Percentiles rank a stretch among this genome's conserved stretches.
These are phyloP conservation scores for Spilosoma lubricipeda DNA, from an alignment of 2,888 invertebrate species.

Conservation along the genomic window DNA sequence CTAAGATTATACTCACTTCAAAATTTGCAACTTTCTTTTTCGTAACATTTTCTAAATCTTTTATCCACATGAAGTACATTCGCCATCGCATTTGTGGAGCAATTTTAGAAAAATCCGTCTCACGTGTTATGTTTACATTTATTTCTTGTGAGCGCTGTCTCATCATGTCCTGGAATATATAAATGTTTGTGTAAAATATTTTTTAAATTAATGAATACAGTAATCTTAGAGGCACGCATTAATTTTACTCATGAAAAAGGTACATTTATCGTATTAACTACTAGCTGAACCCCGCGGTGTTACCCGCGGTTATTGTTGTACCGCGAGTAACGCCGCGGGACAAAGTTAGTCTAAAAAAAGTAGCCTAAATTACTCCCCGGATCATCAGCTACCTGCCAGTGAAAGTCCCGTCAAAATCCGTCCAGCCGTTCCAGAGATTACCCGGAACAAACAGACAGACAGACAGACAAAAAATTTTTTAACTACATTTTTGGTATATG, in stretches of 20 bases:
- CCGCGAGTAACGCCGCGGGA: too few relatives aligned
- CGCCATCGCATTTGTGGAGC: slow-evolving; percentile 64
- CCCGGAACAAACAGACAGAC: too few relatives aligned
- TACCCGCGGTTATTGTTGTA: too few relatives aligned
- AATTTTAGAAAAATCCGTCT: slow-evolving; percentile 44
- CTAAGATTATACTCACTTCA: slow-evolving; percentile 56
- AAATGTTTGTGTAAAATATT: background rate
- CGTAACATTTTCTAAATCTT: slow-evolving; percentile 37
- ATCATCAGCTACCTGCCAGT: too few relatives aligned
- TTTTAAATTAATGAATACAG: background rate
- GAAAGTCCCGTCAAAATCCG: too few relatives aligned
- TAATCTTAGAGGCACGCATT: background rate
- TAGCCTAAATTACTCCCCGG: too few relatives aligned
- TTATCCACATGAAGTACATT: slow-evolving; percentile 70
- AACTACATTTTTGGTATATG: too few relatives aligned
- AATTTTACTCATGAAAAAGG: background rate
- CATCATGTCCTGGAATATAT: slow-evolving; percentile 59
- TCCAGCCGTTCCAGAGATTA: too few relatives aligned
- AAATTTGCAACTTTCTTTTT: slow-evolving; percentile 51
- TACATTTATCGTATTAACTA: too few relatives aligned
- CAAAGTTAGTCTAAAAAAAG: too few relatives aligned
- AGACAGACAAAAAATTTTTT: too few relatives aligned
- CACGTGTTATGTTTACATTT: slow-evolving; percentile 15
- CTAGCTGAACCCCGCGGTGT: too few relatives aligned
- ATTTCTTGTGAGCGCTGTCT: slow-evolving; percentile 25